Base-by-base conservation (phyloP, 35 echinoderm and acorn worm genomes). In the Apostichopus californicus region DNA sequence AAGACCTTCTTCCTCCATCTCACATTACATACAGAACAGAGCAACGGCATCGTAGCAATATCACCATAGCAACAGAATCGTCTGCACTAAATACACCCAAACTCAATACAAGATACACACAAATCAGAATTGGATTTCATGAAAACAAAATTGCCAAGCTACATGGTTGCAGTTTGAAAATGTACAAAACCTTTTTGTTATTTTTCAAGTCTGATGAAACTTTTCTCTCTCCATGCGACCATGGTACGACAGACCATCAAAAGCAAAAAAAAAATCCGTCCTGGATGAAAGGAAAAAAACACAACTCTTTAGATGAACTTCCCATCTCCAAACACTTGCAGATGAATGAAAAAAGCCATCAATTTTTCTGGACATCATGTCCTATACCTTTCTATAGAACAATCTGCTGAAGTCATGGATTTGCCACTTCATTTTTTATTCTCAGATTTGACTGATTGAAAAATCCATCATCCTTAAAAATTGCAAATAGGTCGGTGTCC, bases 141-240 rank as follows among this genome's bases (percentile, higher is more conserved):
- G 71, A 75, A 14, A 75, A 18, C 71, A 75, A 22, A 75, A 75
- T 75, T 14, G 71, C 21, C 21, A 22, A 75, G 71, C 71, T 75
- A n/a, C 71, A 75, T 75, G 71, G 71, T 75, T 75, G 71, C 11
- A 75, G 71, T 18, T 75, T 75, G 71, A 75, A 75, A 75, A 75
- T 75, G 17, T 75, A 75, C 71, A 75, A 75, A 75, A 75, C 11
- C 71, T 22, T 22, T 20, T 14, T 11, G 71, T 75, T 75, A 22
- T 75, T 75, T 22, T 8, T 75, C 71, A 75, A 73, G 20, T 20
- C 18, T 75, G 71, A 20, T 18, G 7, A 75, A 13, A 75, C 11
- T 75, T 75, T 18, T 18, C 9, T 22, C 71, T 75, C 71, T 18
- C 71, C 71, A 75, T 61, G 71, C 15, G 4, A 20, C 71, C 17